Percentiles rank a stretch among this genome's conserved stretches.
Conservation (phyloP, 2,888 invertebrate species). For the Lycaena phlaeas region DNA sequence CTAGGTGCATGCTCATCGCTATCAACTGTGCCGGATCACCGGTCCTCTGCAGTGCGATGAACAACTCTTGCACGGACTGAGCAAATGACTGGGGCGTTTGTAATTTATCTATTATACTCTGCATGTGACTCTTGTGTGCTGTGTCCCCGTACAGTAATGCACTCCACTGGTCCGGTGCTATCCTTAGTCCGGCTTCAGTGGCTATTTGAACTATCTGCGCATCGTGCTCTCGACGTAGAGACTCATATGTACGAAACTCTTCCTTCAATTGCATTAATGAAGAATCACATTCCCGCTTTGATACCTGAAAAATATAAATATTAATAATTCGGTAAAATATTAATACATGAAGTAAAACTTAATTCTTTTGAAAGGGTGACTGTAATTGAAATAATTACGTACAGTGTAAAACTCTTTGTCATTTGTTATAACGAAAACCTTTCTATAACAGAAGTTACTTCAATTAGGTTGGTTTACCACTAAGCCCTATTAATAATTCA, state of each 20-base stretch:
- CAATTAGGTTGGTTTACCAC: too few species aligned
- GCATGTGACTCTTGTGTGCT: slow-evolving; percentile 97
- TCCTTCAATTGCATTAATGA: slow-evolving; percentile 98
- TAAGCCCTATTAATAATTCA: too few species aligned
- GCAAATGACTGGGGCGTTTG: slow-evolving; percentile 95
- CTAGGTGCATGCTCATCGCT: slow-evolving; percentile 83
- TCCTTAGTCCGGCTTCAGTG: slow-evolving; percentile 95
- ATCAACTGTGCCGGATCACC: slow-evolving; percentile 86
- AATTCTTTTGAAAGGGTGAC: too few species aligned
- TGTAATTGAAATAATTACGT: too few species aligned
- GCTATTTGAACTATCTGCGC: slow-evolving; percentile 99
- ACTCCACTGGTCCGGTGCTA: slow-evolving; percentile 99
- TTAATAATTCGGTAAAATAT: neutral
- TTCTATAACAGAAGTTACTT: too few species aligned
- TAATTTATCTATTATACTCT: slow-evolving; percentile 86
- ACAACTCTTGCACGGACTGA: slow-evolving; percentile 91
- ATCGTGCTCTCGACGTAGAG: slow-evolving; percentile 94
- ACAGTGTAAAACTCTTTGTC: too few species aligned
- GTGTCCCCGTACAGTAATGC: slow-evolving; percentile 96
- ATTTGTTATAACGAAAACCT: too few species aligned
- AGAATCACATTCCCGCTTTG: slow-evolving; percentile 96
- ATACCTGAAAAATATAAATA: slow-evolving; percentile 75
- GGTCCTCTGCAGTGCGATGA: slow-evolving; percentile 91
- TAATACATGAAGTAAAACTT: too few species aligned
- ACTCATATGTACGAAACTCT: slow-evolving; percentile 96